Base-by-base conservation (phyloP, 2,113 vertebrate species). In the Boulengeromyrus knoepffleri region DNA sequence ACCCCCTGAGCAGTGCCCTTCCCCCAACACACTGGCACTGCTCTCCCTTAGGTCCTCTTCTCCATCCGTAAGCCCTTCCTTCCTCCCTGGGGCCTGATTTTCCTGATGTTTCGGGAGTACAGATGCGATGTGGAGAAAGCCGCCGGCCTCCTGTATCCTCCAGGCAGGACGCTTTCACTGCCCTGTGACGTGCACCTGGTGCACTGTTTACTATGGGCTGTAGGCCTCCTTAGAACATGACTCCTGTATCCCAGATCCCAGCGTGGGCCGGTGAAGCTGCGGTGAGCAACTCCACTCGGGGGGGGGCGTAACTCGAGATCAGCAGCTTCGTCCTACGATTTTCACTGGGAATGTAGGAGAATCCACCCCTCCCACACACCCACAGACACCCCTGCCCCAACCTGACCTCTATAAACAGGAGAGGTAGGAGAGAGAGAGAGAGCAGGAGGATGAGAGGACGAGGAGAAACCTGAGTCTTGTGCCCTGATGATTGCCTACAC, bases 321-420 rank as follows among this genome's bases (percentile, higher is more conserved):
- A 5, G 83, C 21, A 49, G 45, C 15, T 85, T 47, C 83, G 3
- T 12, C 45, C 83, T 85, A 46, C 42, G 24, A 24, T 47, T 85
- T 47, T 85, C 42, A 46, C 83, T 85, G 83, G 83, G 45, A 85
- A n/a, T 85, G 83, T 85, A 49, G 45, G 19, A 85, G 62, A 85
- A 85, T 39, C 31, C 74, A 19, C 15, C 36, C 74, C 21, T 12
- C n/a, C 13, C 62, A 70, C 62, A 66, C 62, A 31, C 62, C 62
- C 62, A 27, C n/a, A 70, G 27, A 83, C 42, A 45, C 45, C 36
- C 77, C 36, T 83, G 77, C 83, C 39, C 83, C 45, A 10, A 24
- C 17, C 21, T n/a, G 45, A 24, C 42, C 83, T 47, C 42, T 85
- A 21, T 24, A 47, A 85, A 47, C 24, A 47, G 45, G 42, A n/a